Conservation (phyloP, 2,888 invertebrate genomes). For the Zygaena filipendulae region DNA sequence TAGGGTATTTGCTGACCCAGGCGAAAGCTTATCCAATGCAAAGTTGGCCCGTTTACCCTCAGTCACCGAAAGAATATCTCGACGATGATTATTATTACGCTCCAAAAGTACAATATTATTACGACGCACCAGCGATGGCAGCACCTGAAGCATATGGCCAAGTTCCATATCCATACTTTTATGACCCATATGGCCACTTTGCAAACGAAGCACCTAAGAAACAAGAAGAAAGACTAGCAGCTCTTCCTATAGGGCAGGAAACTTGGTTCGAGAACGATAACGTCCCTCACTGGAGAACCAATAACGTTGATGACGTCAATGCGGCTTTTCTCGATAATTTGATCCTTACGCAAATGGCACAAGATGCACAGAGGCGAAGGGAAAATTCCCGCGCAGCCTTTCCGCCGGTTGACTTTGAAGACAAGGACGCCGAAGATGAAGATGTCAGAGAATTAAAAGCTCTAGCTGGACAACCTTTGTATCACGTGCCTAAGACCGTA, state of each 20-base stretch:
- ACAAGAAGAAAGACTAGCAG: slow-evolving; percentile 71
- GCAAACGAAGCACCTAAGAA: slow-evolving; percentile 70
- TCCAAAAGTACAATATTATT: slow-evolving; percentile 60
- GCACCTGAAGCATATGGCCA: slow-evolving; percentile 47
- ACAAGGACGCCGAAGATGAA: slow-evolving; percentile 68
- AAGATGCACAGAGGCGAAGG: slow-evolving; percentile 62
- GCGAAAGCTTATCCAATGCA: slow-evolving; percentile 51
- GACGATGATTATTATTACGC: slow-evolving; percentile 69
- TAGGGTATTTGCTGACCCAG: slow-evolving; percentile 59
- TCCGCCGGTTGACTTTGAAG: slow-evolving; percentile 46
- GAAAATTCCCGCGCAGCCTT: slow-evolving; percentile 56
- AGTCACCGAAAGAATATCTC: slow-evolving; percentile 58
- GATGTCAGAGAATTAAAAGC: slow-evolving; percentile 74
- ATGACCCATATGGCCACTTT: slow-evolving; percentile 60
- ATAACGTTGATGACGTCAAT: slow-evolving; percentile 63
- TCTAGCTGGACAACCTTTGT: slow-evolving; percentile 64
- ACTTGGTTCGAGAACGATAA: slow-evolving; percentile 72
- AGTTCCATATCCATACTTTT: slow-evolving; percentile 53
- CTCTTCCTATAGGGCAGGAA: slow-evolving; percentile 74
- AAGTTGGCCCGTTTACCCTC: slow-evolving; percentile 58
- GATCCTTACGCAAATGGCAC: slow-evolving; percentile 73
- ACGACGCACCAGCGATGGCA: slow-evolving; percentile 40
- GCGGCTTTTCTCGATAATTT: slow-evolving; percentile 75
- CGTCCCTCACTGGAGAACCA: slow-evolving; percentile 47
- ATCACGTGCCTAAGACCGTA: slow-evolving; percentile 55